These are phyloP conservation scores for Dicranocentrus wangi DNA, from an alignment of 2,888 invertebrate species.

Conservation along the genomic window DNA sequence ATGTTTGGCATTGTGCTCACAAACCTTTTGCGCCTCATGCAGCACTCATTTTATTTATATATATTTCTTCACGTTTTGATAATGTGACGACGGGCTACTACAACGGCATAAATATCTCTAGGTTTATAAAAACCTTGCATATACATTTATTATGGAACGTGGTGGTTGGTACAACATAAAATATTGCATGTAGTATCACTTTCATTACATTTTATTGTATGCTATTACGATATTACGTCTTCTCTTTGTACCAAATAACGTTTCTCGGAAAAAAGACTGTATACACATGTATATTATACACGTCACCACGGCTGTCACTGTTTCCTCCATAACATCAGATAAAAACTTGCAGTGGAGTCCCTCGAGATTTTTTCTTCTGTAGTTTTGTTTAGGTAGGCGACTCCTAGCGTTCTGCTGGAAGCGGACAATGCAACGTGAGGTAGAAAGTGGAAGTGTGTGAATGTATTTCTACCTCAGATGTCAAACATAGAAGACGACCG, in stretches of 20 bases:
- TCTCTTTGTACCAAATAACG: no score
- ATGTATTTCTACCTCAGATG: background rate
- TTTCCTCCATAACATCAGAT: constrained; percentile 29
- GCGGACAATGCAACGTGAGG: background rate
- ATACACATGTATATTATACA: constrained; percentile 7
- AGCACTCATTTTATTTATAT: background rate
- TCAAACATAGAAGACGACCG: background rate
- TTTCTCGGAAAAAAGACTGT: background rate
- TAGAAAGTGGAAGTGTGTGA: no score
- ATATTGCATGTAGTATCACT: no score
- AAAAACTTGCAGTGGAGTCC: constrained; percentile 34
- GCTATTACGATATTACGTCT: background rate
- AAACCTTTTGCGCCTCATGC: background rate
- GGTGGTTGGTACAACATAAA: no score
- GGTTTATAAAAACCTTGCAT: no score
- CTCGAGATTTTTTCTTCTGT: constrained; percentile 23
- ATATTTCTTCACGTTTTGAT: background rate
- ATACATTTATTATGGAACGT: no score
- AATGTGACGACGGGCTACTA: background rate
- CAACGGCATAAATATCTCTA: no score
- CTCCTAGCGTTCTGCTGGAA: background rate
- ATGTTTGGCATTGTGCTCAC: no score
- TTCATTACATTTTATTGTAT: no score
- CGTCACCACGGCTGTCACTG: constrained; percentile 32
- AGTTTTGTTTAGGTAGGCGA: background rate